Percentiles rank a stretch among this genome's conserved stretches.
These are phyloP conservation scores for Urechis unicinctus DNA, from an alignment of 2,888 invertebrate species.

Conservation along the genomic window DNA sequence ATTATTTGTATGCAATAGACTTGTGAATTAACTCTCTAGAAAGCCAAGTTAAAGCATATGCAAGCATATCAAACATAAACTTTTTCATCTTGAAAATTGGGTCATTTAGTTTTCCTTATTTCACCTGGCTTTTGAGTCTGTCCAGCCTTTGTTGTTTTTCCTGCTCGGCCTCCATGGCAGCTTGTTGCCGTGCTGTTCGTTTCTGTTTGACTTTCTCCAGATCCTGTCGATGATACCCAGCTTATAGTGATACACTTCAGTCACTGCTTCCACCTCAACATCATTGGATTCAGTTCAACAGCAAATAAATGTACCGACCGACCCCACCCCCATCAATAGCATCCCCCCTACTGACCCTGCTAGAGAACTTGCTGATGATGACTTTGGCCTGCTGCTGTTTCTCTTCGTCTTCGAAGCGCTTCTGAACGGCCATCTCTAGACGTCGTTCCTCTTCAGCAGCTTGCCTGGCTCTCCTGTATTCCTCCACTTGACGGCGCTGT, in stretches of 20 bases:
- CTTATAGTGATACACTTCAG: too few species aligned
- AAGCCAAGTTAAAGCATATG: too few species aligned
- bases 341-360: constrained; percentile 6
- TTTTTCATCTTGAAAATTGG: not conserved
- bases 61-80: too few species aligned
- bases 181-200: constrained; percentile 28
- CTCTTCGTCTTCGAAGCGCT: constrained; percentile 9
- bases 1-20: not conserved
- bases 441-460: constrained; percentile 31
- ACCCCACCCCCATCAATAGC: not conserved
- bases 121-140: constrained; percentile 35
- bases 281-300: too few species aligned
- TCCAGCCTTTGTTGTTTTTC: constrained; percentile 34
- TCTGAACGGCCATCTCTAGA: constrained; percentile 26
- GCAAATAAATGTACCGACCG: not conserved
- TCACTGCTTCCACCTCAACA: too few species aligned
- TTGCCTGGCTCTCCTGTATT: constrained; percentile 30
- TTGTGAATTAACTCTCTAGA: too few species aligned
- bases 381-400: not conserved
- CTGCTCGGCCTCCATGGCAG: constrained; percentile 27
- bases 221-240: too few species aligned
- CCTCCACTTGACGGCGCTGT: constrained; percentile 28
- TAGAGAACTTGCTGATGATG: constrained; percentile 4
- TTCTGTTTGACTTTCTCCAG: constrained; percentile 26
- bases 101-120: not conserved